Evolutionary conservation across 2,797 vertebrate species (phyloP).

Genomic region (Eutrigla gurnardus): DNA sequence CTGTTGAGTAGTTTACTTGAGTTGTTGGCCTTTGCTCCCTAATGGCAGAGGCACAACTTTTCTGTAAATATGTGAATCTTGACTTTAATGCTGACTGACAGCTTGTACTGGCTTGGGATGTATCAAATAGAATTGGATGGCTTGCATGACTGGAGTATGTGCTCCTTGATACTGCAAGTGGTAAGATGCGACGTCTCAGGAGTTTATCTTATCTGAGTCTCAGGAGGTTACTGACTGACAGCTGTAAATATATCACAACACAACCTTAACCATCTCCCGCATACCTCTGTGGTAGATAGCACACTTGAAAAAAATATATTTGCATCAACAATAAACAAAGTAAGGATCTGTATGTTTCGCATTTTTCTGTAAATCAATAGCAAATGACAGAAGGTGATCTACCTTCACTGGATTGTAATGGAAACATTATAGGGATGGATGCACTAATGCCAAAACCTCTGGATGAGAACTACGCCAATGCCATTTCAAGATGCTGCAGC

Average conservation of each 20-base stretch:
- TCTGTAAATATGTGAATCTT: conserved; percentile 81
- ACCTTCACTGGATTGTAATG: conserved; percentile 4
- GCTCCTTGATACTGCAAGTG: conserved; percentile 82
- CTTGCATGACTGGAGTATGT: conserved; percentile 84
- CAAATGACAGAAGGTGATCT: conserved; percentile 39
- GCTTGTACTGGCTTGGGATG: conserved; percentile 80
- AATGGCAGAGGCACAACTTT: conserved; percentile 80
- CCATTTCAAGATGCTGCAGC: conserved; percentile 1
- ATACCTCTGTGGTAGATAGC: conserved; percentile 69
- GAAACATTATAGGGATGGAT: neutral
- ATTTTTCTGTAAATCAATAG: conserved; percentile 65
- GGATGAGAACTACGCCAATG: conserved; percentile 11
- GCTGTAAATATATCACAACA: conserved; percentile 81
- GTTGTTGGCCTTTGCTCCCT: conserved; percentile 84
- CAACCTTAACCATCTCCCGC: conserved; percentile 71
- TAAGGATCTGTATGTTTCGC: conserved; percentile 44
- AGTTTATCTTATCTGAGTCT: conserved; percentile 77
- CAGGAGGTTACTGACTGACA: conserved; percentile 84
- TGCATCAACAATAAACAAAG: conserved; percentile 75
- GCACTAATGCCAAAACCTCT: neutral
- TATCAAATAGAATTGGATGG: conserved; percentile 86
- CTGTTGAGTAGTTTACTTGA: conserved; percentile 75
- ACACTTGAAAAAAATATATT: conserved; percentile 52
- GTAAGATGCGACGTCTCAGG: conserved; percentile 78
- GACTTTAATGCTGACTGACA: conserved; percentile 84